Evolutionary conservation across 2,113 vertebrate genomes (phyloP), one percentile per base, ranked within the genome.

Genomic region (Salvelinus alpinus): DNA sequence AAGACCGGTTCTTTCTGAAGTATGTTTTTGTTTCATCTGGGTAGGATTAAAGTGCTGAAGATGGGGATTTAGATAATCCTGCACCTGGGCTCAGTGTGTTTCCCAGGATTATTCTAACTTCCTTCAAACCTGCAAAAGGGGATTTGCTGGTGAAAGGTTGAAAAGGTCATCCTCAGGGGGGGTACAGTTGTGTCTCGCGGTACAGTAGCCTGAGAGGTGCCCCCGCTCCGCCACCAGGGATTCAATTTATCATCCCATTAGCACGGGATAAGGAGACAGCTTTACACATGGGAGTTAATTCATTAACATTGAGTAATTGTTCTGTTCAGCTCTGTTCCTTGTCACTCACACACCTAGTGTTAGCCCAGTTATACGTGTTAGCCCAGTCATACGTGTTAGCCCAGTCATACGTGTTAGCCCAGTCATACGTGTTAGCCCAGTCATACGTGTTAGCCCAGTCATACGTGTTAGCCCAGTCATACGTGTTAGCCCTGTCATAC

Each of bases 101-200:
- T 76, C 74, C 31, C 48, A 51, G 80, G 73, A 82, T 82, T 79
- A 82, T 64, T 67, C 76, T 27, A 69, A 65, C 54, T 64, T 51
- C 13, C 65, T 73, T 64, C 31, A 60, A 60, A 77, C 71, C 77
- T 73, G 70, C 77, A 64, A 82, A 51, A 70, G 62, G 44, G 66
- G 78, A 76, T 70, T 82, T 74, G 34, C 47, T 25, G 18, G 6
- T 29, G 47, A 18, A 64, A 71, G 77, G 71, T 44, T 48, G 47
- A 70, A 64, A 70, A 66, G 66, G 73, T 72, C 24, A 76, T 25
- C 13, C 47, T 18, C 18, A 54, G 48, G 68, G 31, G 31, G 22
- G 5, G 44, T 16, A 38, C 14, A 16, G 3, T 65, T 14, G 66
- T 2, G 38, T 71, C n/a, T 47, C n/a, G 59, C 24, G 29, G 64